Conservation (phyloP, 2,113 vertebrate genomes). For the Lonchura striata region DNA sequence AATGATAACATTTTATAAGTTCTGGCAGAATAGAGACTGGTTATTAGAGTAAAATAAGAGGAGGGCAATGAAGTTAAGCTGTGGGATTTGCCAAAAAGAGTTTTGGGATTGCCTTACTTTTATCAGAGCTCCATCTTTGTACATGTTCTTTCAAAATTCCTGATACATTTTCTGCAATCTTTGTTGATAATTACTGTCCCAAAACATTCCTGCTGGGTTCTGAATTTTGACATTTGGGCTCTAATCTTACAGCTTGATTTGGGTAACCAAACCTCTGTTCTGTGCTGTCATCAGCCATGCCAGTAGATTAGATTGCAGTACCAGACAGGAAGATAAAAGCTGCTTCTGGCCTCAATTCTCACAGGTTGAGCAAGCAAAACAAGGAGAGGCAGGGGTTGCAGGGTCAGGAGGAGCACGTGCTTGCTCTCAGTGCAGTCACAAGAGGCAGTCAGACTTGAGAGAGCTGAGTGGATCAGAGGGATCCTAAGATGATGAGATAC, state of each 20-base stretch:
- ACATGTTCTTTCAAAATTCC: background rate
- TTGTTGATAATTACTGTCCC: background rate
- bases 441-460: background rate
- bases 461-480: background rate
- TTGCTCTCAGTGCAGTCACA: background rate
- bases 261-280: background rate
- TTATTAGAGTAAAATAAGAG: background rate
- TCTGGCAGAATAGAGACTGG: background rate
- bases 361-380: background rate
- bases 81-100: background rate
- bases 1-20: background rate
- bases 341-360: background rate
- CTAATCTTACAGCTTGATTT: background rate
- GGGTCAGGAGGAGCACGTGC: background rate
- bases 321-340: background rate
- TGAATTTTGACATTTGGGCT: background rate
- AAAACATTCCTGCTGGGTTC: background rate
- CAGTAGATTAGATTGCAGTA: background rate
- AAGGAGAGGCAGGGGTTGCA: background rate
- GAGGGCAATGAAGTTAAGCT: background rate
- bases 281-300: background rate
- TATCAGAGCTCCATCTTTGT: background rate
- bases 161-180: background rate
- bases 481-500: background rate
- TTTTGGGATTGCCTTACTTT: background rate